Conservation (phyloP, 2,113 vertebrate genomes). For the Rhea americana region DNA sequence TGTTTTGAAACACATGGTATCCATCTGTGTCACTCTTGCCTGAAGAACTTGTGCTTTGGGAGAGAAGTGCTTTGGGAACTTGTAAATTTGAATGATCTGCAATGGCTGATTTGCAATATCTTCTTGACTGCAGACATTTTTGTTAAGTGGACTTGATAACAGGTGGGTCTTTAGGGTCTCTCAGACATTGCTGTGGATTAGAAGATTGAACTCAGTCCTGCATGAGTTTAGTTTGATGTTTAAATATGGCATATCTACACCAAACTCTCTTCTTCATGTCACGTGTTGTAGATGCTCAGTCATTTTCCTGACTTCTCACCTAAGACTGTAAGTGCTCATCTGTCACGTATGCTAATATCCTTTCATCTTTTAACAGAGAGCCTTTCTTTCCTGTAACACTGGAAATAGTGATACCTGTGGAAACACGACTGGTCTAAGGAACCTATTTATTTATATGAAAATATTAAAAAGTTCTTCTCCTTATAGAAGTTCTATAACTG, state of each 20-base stretch:
- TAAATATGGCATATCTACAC: not conserved
- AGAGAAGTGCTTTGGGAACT: not conserved
- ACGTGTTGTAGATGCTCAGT: not conserved
- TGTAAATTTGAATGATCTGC: not conserved
- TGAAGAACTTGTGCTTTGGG: not conserved
- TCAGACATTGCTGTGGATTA: not conserved
- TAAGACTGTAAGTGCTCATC: not conserved
- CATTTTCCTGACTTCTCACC: not conserved
- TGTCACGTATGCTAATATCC: not conserved
- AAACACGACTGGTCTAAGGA: not conserved
- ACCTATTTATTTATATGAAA: not conserved
- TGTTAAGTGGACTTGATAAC: not conserved
- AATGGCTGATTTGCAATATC: not conserved
- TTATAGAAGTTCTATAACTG: not conserved
- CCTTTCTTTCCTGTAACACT: not conserved
- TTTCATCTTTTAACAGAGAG: not conserved
- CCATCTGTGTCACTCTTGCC: not conserved
- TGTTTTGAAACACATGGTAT: accelerated
- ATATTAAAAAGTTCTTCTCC: not conserved
- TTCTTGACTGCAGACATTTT: not conserved
- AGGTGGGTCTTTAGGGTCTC: not conserved
- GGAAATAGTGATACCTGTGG: not conserved
- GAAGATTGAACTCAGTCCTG: not conserved
- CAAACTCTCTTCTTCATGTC: not conserved
- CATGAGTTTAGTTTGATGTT: not conserved